Conservation (phyloP, 2,888 invertebrate species). For the Busseola fusca region DNA sequence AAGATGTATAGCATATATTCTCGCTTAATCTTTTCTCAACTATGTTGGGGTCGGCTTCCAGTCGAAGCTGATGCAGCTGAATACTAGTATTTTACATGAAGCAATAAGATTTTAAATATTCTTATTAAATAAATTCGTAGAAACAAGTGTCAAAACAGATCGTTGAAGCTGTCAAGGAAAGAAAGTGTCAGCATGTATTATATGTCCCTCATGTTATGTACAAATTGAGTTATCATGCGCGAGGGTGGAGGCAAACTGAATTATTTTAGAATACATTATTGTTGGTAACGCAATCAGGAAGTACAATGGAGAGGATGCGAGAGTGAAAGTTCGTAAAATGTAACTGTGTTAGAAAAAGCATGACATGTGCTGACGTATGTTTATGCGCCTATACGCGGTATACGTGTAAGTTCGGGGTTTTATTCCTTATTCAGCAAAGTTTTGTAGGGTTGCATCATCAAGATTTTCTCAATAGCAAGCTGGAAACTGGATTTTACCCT, state of each 20-base stretch:
- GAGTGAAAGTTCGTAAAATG: slow-evolving; percentile 15
- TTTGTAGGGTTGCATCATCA: not conserved
- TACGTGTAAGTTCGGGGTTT: not conserved
- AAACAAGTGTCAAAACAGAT: slow-evolving; percentile 10
- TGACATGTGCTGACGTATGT: not conserved
- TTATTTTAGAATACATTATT: slow-evolving; percentile 32
- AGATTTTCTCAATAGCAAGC: not conserved
- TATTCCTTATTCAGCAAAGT: not conserved
- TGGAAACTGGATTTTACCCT: not conserved
- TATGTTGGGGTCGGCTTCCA: too few species aligned
- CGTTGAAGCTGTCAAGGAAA: not conserved
- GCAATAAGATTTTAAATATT: not conserved
- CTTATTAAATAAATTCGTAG: not conserved
- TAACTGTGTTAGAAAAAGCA: slow-evolving; percentile 7
- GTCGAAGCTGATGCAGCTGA: too few species aligned
- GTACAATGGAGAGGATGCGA: slow-evolving; percentile 7
- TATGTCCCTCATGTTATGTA: slow-evolving; percentile 19
- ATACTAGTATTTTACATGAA: too few species aligned
- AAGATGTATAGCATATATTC: not conserved
- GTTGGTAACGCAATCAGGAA: slow-evolving; percentile 28
- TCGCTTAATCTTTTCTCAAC: not conserved
- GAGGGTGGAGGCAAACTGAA: slow-evolving; percentile 21
- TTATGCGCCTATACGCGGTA: not conserved
- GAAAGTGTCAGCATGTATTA: slow-evolving; percentile 31
- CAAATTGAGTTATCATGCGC: slow-evolving; percentile 31